Evolutionary conservation across 2,888 invertebrate genomes (phyloP).

Genomic region (Sarcophaga carnaria): DNA sequence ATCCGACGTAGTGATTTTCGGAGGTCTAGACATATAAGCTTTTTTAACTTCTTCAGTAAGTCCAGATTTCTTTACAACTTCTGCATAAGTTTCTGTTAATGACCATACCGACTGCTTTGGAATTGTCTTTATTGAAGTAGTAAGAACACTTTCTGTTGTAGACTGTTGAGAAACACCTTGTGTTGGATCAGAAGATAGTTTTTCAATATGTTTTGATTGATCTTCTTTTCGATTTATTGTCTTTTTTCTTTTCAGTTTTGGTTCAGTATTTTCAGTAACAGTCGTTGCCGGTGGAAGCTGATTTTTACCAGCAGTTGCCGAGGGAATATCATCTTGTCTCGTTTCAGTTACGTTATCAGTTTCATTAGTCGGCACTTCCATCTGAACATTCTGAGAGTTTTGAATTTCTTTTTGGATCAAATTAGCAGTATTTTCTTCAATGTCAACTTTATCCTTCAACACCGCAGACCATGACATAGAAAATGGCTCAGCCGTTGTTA

Average conservation of each 20-base stretch:
- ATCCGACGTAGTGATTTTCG: background rate
- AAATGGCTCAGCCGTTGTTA: background rate
- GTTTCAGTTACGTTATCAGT: background rate
- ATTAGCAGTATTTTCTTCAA: slow-evolving; percentile 13
- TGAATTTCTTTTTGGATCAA: slow-evolving; percentile 46
- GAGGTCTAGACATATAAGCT: slow-evolving; percentile 69
- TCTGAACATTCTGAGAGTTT: background rate
- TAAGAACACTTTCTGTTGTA: slow-evolving; percentile 21
- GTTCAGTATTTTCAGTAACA: background rate
- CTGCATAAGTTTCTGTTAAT: slow-evolving; percentile 79
- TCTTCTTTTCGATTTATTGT: background rate
- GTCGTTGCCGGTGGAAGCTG: background rate
- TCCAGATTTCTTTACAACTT: slow-evolving; percentile 78
- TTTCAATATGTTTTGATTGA: slow-evolving; percentile 38
- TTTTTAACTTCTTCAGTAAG: slow-evolving; percentile 73
- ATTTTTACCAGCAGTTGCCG: background rate
- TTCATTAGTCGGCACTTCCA: background rate
- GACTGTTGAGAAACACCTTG: background rate
- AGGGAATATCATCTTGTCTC: background rate
- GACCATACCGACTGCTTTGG: slow-evolving; percentile 75
- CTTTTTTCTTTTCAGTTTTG: slow-evolving; percentile 22
- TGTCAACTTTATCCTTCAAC: slow-evolving; percentile 44
- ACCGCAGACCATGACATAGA: slow-evolving; percentile 49
- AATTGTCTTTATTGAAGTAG: slow-evolving; percentile 46
- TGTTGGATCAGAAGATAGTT: slow-evolving; percentile 1